Percentiles rank a stretch among this genome's conserved stretches.
phyloP scores from a whole-genome alignment of 1,140 invertebrate species.

The Sinonovacula constricta region DNA sequence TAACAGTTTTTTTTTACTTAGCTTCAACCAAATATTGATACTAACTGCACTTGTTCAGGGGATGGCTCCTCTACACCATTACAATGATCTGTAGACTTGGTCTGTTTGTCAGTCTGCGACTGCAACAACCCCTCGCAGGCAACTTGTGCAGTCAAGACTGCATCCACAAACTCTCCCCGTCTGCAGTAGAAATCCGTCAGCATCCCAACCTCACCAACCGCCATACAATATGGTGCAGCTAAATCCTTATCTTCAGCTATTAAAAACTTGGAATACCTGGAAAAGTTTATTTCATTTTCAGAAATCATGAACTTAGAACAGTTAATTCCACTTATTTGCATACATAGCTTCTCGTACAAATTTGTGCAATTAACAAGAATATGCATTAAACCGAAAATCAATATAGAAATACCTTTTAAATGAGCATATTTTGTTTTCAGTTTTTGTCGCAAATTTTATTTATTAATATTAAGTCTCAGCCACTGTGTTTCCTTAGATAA shows the following conservation, averaged over 20 bases:
- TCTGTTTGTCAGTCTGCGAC: background rate
- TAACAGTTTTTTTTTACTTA: too few species aligned
- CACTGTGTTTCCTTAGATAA: too few species aligned
- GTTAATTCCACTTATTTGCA: too few species aligned
- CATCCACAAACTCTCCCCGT: conserved; percentile 71
- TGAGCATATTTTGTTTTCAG: too few species aligned
- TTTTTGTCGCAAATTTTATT: too few species aligned
- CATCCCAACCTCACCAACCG: conserved; percentile 69
- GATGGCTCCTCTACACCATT: conserved; percentile 48
- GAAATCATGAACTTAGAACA: too few species aligned
- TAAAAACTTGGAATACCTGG: conserved; percentile 74
- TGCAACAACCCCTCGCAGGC: conserved; percentile 65
- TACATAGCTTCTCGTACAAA: too few species aligned
- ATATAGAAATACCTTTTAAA: too few species aligned
- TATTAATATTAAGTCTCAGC: too few species aligned
- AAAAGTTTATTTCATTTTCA: conserved; percentile 43
- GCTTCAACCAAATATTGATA: too few species aligned
- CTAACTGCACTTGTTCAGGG: conserved; percentile 49
- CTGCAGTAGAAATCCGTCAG: conserved; percentile 72
- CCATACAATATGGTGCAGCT: conserved; percentile 72
- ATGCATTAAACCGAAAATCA: too few species aligned
- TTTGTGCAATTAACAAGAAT: too few species aligned
- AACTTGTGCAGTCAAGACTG: conserved; percentile 70
- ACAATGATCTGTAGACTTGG: background rate
- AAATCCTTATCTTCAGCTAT: conserved; percentile 73